A percentile compares a stretch with the other conserved stretches of the same genome.
phyloP scores from a whole-genome alignment of 2,888 invertebrate species.

The Drosophila kuntzei region DNA sequence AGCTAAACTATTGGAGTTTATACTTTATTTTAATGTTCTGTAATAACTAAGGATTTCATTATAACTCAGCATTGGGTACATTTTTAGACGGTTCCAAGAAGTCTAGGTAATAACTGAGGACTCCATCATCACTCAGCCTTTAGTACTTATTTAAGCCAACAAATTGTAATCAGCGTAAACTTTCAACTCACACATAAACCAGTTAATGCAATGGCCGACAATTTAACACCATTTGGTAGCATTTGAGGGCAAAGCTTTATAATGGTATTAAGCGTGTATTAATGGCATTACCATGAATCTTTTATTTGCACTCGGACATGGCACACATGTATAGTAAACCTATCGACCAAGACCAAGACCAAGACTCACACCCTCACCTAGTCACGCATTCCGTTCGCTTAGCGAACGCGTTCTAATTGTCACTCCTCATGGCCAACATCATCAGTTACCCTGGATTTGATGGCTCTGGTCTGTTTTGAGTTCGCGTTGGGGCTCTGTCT shows the following conservation, averaged over 20 bases:
- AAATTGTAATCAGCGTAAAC: slow-evolving; percentile 25
- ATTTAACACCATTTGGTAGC: slow-evolving; percentile 44
- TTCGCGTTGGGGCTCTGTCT: neutral
- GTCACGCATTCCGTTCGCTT: slow-evolving; percentile 46
- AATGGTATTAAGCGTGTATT: slow-evolving; percentile 68
- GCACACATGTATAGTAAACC: slow-evolving; percentile 13
- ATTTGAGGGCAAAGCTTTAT: slow-evolving; percentile 60
- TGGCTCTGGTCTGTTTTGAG: neutral
- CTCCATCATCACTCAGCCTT: neutral
- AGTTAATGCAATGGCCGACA: slow-evolving; percentile 32
- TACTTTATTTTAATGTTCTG: neutral
- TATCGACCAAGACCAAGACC: slow-evolving; percentile 16
- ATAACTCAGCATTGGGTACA: neutral
- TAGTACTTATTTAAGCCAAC: neutral
- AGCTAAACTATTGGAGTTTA: neutral
- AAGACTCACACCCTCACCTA: neutral
- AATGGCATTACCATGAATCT: slow-evolving; percentile 76
- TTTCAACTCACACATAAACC: slow-evolving; percentile 1
- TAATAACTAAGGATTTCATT: neutral
- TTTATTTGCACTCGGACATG: slow-evolving; percentile 56
- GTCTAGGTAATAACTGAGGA: neutral
- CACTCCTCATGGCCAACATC: slow-evolving; percentile 17
- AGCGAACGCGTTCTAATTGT: slow-evolving; percentile 50
- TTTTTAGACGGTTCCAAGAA: neutral
- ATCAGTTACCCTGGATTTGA: slow-evolving; percentile 10